Percentiles rank a stretch among this genome's conserved stretches.
Evolutionary conservation across 2,888 invertebrate species (phyloP).

Genomic region (Strigamia crassipes): DNA sequence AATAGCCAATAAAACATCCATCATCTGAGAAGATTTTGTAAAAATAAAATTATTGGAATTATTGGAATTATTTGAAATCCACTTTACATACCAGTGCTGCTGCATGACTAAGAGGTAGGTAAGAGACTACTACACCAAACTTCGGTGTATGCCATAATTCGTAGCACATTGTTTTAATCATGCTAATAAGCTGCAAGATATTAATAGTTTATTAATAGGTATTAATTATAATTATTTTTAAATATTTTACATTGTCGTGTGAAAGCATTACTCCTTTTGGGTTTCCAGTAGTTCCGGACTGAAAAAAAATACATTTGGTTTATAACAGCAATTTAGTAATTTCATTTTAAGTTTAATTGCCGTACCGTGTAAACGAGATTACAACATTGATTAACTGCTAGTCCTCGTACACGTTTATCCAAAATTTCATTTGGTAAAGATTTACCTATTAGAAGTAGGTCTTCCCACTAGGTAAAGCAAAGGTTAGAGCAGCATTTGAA

Average conservation of each 20-base stretch:
- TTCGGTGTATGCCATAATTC: too few relatives aligned
- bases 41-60: background rate
- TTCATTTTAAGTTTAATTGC: too few relatives aligned
- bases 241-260: slow-evolving; percentile 71
- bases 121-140: background rate
- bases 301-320: slow-evolving; percentile 46
- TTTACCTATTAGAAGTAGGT: slow-evolving; percentile 74
- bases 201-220: too few relatives aligned
- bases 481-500: too few relatives aligned
- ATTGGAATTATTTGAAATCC: too few relatives aligned
- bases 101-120: background rate
- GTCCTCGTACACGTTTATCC: slow-evolving; percentile 69
- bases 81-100: background rate
- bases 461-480: slow-evolving; percentile 69
- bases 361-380: slow-evolving; percentile 79
- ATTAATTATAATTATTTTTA: background rate
- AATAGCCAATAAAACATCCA: too few relatives aligned
- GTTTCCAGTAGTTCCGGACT: slow-evolving; percentile 86
- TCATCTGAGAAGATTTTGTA: background rate
- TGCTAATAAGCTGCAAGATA: background rate
- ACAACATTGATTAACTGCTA: slow-evolving; percentile 82
- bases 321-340: too few relatives aligned
- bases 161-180: too few relatives aligned
- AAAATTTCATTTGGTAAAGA: slow-evolving; percentile 71
- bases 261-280: slow-evolving; percentile 92